Evolutionary conservation across 2,888 invertebrate species (phyloP).

Genomic region (Peribatodes rhomboidaria): DNA sequence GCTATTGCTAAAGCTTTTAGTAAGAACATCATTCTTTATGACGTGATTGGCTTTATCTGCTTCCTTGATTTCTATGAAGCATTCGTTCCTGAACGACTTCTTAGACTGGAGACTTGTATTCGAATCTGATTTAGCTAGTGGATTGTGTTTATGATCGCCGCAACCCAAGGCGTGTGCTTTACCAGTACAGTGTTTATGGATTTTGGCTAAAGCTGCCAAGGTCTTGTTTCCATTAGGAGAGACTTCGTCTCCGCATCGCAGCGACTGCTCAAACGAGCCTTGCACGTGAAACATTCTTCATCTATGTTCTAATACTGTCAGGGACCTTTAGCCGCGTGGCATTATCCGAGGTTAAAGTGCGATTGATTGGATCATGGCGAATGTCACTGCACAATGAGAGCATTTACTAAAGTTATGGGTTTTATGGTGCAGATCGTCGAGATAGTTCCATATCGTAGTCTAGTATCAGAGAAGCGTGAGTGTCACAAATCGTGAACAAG

Average conservation of each 20-base stretch:
- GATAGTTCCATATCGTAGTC: conserved; percentile 58
- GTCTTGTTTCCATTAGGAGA: conserved; percentile 82
- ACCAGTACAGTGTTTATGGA: conserved; percentile 91
- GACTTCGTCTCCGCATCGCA: conserved; percentile 82
- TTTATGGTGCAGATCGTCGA: conserved; percentile 70
- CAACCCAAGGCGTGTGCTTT: conserved; percentile 92
- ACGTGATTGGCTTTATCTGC: conserved; percentile 65
- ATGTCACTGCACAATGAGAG: conserved; percentile 74
- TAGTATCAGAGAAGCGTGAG: conserved; percentile 59
- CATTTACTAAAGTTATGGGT: conserved; percentile 62
- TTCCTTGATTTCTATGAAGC: conserved; percentile 80
- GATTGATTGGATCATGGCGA: conserved; percentile 68
- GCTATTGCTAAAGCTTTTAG: conserved; percentile 86
- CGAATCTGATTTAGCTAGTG: conserved; percentile 80
- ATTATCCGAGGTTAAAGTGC: conserved; percentile 73
- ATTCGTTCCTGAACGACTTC: conserved; percentile 75
- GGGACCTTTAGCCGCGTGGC: conserved; percentile 62
- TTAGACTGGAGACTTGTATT: conserved; percentile 78
- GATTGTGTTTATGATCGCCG: conserved; percentile 80
- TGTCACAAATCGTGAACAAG: conserved; percentile 55
- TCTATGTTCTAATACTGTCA: conserved; percentile 64
- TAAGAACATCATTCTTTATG: conserved; percentile 68
- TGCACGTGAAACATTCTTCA: conserved; percentile 84
- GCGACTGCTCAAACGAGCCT: conserved; percentile 87
- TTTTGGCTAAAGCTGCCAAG: conserved; percentile 84